These are phyloP conservation scores for Protonemura montana DNA, from an alignment of 2,888 invertebrate genomes.

Conservation along the genomic window DNA sequence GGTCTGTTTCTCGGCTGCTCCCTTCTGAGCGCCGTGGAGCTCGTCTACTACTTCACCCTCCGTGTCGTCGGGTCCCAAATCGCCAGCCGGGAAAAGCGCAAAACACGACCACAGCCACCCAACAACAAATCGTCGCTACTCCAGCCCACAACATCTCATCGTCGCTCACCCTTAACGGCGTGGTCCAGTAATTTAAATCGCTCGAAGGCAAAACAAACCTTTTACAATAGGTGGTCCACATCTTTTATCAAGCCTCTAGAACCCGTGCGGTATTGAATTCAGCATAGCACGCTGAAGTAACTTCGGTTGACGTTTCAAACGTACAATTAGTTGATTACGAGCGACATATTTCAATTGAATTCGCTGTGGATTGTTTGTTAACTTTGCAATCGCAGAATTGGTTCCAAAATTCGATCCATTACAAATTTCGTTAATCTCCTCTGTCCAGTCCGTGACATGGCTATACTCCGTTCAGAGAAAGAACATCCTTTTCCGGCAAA, in stretches of 20 bases:
- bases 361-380: background rate
- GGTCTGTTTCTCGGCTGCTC: constrained; percentile 37
- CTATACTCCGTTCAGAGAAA: too few species aligned
- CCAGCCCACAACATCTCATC: background rate
- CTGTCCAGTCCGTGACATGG: background rate
- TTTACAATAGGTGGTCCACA: too few species aligned
- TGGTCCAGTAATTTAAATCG: background rate
- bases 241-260: background rate
- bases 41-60: constrained; percentile 34
- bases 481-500: too few species aligned
- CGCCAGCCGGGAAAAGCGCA: background rate
- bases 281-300: too few species aligned
- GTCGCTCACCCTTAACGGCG: background rate
- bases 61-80: background rate
- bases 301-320: too few species aligned
- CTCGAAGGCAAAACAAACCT: background rate
- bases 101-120: background rate
- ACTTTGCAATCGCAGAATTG: background rate
- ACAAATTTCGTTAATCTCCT: background rate
- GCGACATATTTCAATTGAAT: background rate
- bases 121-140: background rate
- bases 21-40: constrained; percentile 24
- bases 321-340: background rate
- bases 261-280: constrained; percentile 7
- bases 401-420: background rate